These are phyloP conservation scores for Phragmatobia fuliginosa DNA, from an alignment of 2,888 invertebrate species.

Conservation along the genomic window DNA sequence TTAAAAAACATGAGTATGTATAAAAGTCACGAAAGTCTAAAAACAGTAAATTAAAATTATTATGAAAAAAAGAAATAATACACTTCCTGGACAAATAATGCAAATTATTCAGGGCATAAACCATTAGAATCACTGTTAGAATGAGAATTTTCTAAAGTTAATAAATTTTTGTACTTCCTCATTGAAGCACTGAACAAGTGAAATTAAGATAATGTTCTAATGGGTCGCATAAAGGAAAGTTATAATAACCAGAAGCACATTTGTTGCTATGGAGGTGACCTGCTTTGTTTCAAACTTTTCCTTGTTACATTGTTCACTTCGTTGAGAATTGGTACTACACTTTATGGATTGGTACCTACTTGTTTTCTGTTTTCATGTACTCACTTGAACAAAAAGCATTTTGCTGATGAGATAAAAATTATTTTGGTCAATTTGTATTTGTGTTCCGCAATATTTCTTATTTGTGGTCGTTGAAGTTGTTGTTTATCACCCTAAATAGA, in stretches of 20 bases:
- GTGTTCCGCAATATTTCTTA: constrained; percentile 33
- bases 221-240: constrained; percentile 62
- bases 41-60: too few relatives aligned
- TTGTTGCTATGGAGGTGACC: constrained; percentile 66
- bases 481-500: constrained; percentile 51
- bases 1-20: too few relatives aligned
- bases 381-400: constrained; percentile 58
- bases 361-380: constrained; percentile 60
- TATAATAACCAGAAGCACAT: constrained; percentile 67
- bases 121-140: constrained; percentile 27
- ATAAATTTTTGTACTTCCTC: constrained; percentile 48
- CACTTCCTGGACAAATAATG: background rate
- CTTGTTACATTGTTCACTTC: constrained; percentile 68
- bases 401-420: constrained; percentile 63
- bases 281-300: constrained; percentile 79
- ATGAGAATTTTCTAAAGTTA: constrained; percentile 26
- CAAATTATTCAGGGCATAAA: background rate
- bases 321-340: constrained; percentile 64
- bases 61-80: background rate
- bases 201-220: constrained; percentile 64
- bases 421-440: constrained; percentile 38
- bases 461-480: constrained; percentile 44
- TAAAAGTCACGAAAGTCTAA: too few relatives aligned
- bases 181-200: constrained; percentile 50
- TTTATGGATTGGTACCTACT: constrained; percentile 67